Conservation (phyloP, 2,888 invertebrate species). For the Chrysodeixis includens region DNA sequence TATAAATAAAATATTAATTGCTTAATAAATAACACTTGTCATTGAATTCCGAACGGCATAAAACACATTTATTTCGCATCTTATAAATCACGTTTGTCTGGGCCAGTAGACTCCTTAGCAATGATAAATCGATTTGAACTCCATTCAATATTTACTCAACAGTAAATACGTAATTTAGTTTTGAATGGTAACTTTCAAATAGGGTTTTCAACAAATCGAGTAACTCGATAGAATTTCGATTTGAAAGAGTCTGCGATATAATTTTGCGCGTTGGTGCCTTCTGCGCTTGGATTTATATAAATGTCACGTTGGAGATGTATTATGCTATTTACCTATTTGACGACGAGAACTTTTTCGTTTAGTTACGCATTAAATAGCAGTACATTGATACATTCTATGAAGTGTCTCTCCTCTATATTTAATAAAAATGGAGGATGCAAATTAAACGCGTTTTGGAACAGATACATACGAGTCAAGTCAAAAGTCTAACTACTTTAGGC, state of each 20-base stretch:
- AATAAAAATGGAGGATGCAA: too few relatives aligned
- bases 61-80: slow-evolving; percentile 10
- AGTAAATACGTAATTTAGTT: slow-evolving; percentile 1
- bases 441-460: too few relatives aligned
- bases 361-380: too few relatives aligned
- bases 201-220: slow-evolving; percentile 25
- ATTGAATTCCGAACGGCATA: slow-evolving; percentile 11
- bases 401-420: too few relatives aligned
- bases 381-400: too few relatives aligned
- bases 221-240: slow-evolving; percentile 28
- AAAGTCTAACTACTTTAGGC: too few relatives aligned
- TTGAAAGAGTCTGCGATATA: slow-evolving; percentile 17
- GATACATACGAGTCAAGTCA: too few relatives aligned
- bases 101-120: slow-evolving; percentile 7
- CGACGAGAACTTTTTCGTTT: too few relatives aligned
- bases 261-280: slow-evolving; percentile 21
- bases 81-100: slow-evolving; percentile 15
- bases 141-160: slow-evolving; percentile 1
- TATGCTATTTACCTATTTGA: background rate
- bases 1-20: slow-evolving; percentile 13
- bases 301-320: background rate
- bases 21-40: background rate
- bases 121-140: slow-evolving; percentile 8
- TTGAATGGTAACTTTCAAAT: slow-evolving; percentile 8
- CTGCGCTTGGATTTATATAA: slow-evolving; percentile 9